Conservation (phyloP, 37 sponge, comb jelly and placozoan species). For the Theonella swinhoei region DNA sequence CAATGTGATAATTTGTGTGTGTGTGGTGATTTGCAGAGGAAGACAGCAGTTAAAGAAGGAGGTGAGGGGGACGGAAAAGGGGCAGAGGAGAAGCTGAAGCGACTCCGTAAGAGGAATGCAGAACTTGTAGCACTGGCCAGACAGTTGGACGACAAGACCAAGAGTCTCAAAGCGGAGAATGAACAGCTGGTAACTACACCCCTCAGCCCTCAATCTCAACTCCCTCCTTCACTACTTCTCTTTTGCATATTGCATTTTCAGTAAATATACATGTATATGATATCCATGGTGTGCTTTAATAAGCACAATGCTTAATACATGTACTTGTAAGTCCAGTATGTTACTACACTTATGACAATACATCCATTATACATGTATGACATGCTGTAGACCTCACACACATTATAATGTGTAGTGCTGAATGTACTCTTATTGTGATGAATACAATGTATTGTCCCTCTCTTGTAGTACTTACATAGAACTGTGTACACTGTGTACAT, state of each 20-base stretch:
- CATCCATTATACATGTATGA: too few relatives aligned
- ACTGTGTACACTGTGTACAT: too few relatives aligned
- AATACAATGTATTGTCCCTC: too few relatives aligned
- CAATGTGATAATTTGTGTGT: background rate
- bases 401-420: too few relatives aligned
- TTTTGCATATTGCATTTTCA: background rate
- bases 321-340: too few relatives aligned
- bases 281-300: background rate
- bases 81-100: slow-evolving; percentile 56
- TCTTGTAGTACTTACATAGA: too few relatives aligned
- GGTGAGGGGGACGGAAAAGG: slow-evolving; percentile 4
- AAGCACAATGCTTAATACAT: background rate
- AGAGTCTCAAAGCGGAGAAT: slow-evolving; percentile 62
- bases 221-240: too few relatives aligned
- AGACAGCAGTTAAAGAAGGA: slow-evolving; percentile 9
- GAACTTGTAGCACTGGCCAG: slow-evolving; percentile 66
- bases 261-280: background rate
- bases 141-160: slow-evolving; percentile 62
- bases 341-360: too few relatives aligned
- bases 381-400: too few relatives aligned
- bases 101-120: slow-evolving; percentile 69
- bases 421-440: too few relatives aligned
- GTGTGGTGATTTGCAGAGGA: background rate
- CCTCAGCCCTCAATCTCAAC: too few relatives aligned
- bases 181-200: slow-evolving; percentile 67